Conservation (phyloP, 37 sponge, comb jelly and placozoan genomes). For the Crambe crambe region DNA sequence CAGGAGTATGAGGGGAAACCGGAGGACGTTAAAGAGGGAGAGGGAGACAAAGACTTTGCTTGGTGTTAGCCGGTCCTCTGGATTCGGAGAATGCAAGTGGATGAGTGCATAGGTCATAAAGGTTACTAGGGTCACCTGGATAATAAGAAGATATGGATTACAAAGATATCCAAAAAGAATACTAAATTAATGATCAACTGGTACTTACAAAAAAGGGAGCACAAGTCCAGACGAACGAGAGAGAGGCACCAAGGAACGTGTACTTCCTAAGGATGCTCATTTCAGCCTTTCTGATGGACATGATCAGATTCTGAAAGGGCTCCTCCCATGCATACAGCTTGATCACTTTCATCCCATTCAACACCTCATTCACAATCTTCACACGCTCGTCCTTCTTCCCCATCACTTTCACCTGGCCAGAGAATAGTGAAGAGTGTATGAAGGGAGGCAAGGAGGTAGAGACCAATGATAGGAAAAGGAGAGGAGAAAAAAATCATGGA, state of each 20-base stretch:
- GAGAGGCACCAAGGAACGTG: constrained; percentile 69
- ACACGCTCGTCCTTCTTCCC: constrained; percentile 74
- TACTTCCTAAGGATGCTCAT: constrained; percentile 57
- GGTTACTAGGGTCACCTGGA: constrained; percentile 88
- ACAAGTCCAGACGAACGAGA: constrained; percentile 85
- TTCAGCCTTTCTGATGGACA: constrained; percentile 67
- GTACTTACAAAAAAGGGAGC: constrained; percentile 88
- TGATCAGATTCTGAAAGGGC: constrained; percentile 63
- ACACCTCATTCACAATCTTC: constrained; percentile 82
- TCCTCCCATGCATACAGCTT: constrained; percentile 99
- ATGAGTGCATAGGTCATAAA: constrained; percentile 85
- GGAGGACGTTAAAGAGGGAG: constrained; percentile 95
- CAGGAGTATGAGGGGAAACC: constrained; percentile 93
- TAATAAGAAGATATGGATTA: neutral
- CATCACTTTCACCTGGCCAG: constrained; percentile 73
- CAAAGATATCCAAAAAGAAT: neutral
- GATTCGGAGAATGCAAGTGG: constrained; percentile 29
- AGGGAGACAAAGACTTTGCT: constrained; percentile 93
- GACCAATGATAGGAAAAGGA: neutral
- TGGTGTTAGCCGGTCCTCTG: constrained; percentile 66
- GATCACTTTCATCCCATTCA: constrained; percentile 95
- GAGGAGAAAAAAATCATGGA: neutral
- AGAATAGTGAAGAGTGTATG: neutral
- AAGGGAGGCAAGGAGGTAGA: neutral
- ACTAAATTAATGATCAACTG: neutral